Percentiles rank a stretch among this genome's conserved stretches.
phyloP scores from a whole-genome alignment of 2,888 invertebrate genomes.

The Aporophyla lueneburgensis region DNA sequence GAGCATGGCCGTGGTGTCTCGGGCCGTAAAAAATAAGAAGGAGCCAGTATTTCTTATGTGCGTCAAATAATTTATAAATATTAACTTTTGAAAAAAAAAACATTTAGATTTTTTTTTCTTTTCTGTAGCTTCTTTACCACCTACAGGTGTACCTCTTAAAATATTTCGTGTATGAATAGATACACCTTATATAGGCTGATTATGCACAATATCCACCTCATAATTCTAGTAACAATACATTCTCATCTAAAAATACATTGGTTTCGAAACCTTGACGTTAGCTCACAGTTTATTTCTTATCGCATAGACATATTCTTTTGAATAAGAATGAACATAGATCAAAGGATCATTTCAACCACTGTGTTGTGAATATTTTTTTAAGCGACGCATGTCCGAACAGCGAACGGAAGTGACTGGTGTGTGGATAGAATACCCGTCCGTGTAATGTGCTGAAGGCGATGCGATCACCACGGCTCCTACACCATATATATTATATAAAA shows the following conservation, averaged over 20 bases:
- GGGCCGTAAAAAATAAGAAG: too few relatives aligned
- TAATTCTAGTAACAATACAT: neutral
- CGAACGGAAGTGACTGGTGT: conserved; percentile 82
- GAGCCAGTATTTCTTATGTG: too few relatives aligned
- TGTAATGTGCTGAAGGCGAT: conserved; percentile 54
- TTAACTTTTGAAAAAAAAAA: too few relatives aligned
- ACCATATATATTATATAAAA: conserved; percentile 22
- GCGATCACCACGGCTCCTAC: conserved; percentile 57
- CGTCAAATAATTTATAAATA: too few relatives aligned
- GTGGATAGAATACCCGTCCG: conserved; percentile 81
- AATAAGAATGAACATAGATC: conserved; percentile 76
- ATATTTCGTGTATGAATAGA: too few relatives aligned
- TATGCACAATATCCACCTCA: neutral
- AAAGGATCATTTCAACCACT: conserved; percentile 73
- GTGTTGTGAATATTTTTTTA: conserved; percentile 84
- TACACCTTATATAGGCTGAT: too few relatives aligned
- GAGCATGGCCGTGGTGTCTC: too few relatives aligned
- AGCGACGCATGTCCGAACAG: conserved; percentile 82
- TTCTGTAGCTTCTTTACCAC: too few relatives aligned
- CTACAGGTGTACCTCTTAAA: too few relatives aligned
- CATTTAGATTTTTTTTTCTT: too few relatives aligned
- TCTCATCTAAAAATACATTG: conserved; percentile 50
- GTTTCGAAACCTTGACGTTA: conserved; percentile 59
- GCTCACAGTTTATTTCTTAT: conserved; percentile 57
- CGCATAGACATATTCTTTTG: conserved; percentile 70